phyloP scores from a whole-genome alignment of 1,140 invertebrate species.

The Drosophila insularis region DNA sequence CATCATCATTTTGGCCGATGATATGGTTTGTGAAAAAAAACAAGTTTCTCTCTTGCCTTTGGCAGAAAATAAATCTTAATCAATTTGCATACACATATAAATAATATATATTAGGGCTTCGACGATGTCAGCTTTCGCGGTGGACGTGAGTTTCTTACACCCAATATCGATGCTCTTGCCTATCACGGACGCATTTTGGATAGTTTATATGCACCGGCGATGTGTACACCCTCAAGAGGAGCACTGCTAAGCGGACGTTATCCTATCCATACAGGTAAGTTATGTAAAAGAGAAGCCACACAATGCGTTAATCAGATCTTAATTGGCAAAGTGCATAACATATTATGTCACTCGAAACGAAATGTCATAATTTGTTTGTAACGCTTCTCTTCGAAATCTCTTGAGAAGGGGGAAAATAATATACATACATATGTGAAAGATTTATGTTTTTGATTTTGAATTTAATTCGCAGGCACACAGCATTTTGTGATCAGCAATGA shows the following conservation, averaged over 20 bases:
- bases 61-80: neutral
- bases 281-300: neutral
- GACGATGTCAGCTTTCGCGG: conserved; percentile 96
- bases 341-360: too few relatives aligned
- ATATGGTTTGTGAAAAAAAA: conserved; percentile 83
- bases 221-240: conserved; percentile 91
- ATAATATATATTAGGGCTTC: conserved; percentile 87
- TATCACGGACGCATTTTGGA: conserved; percentile 90
- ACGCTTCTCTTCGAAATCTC: too few relatives aligned
- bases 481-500: conserved; percentile 89
- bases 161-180: conserved; percentile 92
- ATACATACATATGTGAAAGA: too few relatives aligned
- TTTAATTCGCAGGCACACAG: conserved; percentile 86
- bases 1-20: conserved; percentile 85
- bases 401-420: too few relatives aligned
- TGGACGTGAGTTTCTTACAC: conserved; percentile 91
- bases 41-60: conserved; percentile 29
- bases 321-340: too few relatives aligned
- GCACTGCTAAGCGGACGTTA: conserved; percentile 92
- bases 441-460: neutral
- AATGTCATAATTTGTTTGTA: too few relatives aligned
- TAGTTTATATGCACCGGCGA: conserved; percentile 88
- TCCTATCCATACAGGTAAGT: conserved; percentile 89
- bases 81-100: neutral
- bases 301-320: neutral